These are phyloP conservation scores for Nowickia ferox DNA, from an alignment of 2,888 invertebrate genomes.

Conservation along the genomic window DNA sequence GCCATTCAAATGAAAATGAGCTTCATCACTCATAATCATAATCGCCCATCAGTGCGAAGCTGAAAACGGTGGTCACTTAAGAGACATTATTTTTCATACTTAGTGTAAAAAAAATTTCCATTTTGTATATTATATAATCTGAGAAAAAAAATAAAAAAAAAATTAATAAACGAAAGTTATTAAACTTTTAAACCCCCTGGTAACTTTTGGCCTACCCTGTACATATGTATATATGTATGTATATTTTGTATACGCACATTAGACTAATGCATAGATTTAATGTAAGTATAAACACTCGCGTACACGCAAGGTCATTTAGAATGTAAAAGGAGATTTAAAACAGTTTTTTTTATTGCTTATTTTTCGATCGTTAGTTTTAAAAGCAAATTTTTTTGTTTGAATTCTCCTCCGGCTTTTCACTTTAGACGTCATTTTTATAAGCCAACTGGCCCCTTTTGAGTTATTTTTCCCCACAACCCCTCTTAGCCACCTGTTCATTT, in stretches of 20 bases:
- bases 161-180: no score
- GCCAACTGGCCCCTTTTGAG: slow-evolving; percentile 2
- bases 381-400: slow-evolving; percentile 51
- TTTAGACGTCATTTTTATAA: slow-evolving; percentile 39
- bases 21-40: no score
- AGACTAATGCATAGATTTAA: background rate
- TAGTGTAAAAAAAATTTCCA: no score
- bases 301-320: slow-evolving; percentile 59
- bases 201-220: no score
- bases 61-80: no score
- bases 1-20: no score
- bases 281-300: background rate
- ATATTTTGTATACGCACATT: background rate
- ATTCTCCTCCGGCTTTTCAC: slow-evolving; percentile 47
- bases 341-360: slow-evolving; percentile 11
- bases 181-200: no score
- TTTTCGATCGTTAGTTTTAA: slow-evolving; percentile 23
- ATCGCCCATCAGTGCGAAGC: no score
- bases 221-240: background rate
- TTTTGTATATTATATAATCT: no score
- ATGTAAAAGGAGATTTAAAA: slow-evolving; percentile 62
- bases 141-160: no score
- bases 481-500: background rate
- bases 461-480: background rate
- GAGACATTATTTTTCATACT: no score